phyloP scores from a whole-genome alignment of 2,113 vertebrate genomes.

The Planiliza haematocheilus region DNA sequence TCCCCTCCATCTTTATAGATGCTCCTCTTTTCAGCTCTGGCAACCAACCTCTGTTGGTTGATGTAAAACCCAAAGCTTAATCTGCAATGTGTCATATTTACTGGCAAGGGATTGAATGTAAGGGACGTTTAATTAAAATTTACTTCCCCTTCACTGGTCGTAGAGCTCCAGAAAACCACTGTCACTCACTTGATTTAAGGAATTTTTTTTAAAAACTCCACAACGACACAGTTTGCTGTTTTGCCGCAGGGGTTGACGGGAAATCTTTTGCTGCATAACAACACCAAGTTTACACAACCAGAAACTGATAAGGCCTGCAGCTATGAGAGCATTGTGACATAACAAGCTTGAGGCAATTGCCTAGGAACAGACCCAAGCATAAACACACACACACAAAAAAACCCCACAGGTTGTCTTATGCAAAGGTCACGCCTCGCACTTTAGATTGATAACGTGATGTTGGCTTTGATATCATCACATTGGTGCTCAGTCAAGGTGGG shows the following conservation, averaged over 20 bases:
- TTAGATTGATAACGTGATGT: conserved; percentile 31
- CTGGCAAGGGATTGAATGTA: too few species aligned
- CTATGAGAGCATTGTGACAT: conserved; percentile 38
- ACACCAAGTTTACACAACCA: conserved; percentile 57
- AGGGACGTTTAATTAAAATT: too few species aligned
- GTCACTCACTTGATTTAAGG: neutral
- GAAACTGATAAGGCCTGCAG: conserved; percentile 26
- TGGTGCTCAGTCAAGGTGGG: conserved; percentile 10
- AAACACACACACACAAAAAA: conserved; percentile 25
- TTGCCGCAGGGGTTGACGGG: neutral
- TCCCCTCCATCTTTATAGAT: too few species aligned
- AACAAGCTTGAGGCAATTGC: conserved; percentile 14
- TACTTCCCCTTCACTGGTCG: too few species aligned
- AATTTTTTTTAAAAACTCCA: neutral
- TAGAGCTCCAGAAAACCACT: neutral
- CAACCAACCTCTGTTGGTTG: too few species aligned
- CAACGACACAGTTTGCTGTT: neutral
- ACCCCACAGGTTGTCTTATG: conserved; percentile 2
- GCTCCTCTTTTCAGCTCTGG: too few species aligned
- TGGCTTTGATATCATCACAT: conserved; percentile 21
- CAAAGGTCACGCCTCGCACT: conserved; percentile 37
- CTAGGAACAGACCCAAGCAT: conserved; percentile 30
- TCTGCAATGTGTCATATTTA: too few species aligned
- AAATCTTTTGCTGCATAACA: neutral
- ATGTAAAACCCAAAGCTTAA: too few species aligned